A percentile compares a stretch with the other conserved stretches of the same genome.
These are phyloP conservation scores for Leptodactylus fallax DNA, from an alignment of 2,797 vertebrate species.

Conservation along the genomic window DNA sequence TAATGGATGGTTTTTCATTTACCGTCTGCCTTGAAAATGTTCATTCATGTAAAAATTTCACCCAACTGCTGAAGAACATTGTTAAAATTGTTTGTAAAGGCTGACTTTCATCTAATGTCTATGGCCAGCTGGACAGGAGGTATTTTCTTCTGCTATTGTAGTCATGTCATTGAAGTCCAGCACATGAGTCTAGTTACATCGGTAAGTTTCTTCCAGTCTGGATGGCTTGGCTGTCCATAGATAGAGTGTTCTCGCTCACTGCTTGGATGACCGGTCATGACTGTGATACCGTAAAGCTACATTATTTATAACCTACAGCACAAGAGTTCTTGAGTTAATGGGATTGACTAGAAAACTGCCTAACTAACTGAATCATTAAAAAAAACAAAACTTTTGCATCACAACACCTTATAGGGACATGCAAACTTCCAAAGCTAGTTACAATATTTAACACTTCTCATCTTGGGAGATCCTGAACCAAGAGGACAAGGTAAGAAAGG, in stretches of 20 bases:
- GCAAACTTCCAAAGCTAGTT: too few relatives aligned
- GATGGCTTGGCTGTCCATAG: neutral
- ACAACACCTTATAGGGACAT: too few relatives aligned
- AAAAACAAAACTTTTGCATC: too few relatives aligned
- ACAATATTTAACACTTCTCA: too few relatives aligned
- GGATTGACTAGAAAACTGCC: too few relatives aligned
- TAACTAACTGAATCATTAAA: too few relatives aligned
- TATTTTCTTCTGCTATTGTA: neutral
- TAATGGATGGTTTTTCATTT: neutral
- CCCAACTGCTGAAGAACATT: neutral
- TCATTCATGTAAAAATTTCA: neutral
- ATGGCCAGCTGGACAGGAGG: neutral
- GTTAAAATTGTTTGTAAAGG: neutral
- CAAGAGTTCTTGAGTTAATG: neutral
- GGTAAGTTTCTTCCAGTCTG: neutral
- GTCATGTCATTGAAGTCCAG: neutral
- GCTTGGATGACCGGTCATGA: neutral
- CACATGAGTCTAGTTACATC: neutral
- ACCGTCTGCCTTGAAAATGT: neutral
- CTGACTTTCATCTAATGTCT: neutral
- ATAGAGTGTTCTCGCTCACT: neutral
- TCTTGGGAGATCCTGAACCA: too few relatives aligned
- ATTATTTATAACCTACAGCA: neutral
- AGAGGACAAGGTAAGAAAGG: too few relatives aligned
- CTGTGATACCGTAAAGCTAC: neutral